Evolutionary conservation across 37 sponge, comb jelly and placozoan species (phyloP).

Genomic region (Hormiphora californensis): DNA sequence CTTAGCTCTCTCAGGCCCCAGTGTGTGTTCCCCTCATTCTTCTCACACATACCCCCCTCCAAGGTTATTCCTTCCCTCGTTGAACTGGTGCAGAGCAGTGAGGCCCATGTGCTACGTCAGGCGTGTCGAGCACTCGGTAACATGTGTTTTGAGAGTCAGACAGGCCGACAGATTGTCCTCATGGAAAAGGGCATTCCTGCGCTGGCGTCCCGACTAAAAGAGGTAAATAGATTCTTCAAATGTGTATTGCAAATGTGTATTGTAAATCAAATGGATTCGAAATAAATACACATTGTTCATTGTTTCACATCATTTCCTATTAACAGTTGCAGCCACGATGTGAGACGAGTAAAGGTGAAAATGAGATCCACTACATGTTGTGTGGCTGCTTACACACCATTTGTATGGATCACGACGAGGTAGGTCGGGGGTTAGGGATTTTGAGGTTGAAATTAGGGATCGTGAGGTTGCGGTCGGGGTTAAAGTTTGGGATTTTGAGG

Average conservation of each 20-base stretch:
- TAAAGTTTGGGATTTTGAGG: too few relatives aligned
- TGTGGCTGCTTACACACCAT: conserved; percentile 27
- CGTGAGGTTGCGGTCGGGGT: too few relatives aligned
- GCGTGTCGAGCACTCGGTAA: conserved; percentile 48
- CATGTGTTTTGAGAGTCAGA: conserved; percentile 27
- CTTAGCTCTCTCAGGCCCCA: too few relatives aligned
- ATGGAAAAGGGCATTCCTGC: neutral
- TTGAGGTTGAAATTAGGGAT: neutral
- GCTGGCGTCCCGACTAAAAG: neutral
- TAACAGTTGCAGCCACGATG: neutral
- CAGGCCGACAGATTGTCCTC: conserved; percentile 12
- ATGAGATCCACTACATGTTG: conserved; percentile 48
- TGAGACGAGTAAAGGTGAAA: neutral
- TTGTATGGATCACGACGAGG: conserved; percentile 55
- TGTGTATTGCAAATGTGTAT: too few relatives aligned
- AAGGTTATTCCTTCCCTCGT: conserved; percentile 41
- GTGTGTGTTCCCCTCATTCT: too few relatives aligned
- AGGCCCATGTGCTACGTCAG: neutral
- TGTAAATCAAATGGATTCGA: too few relatives aligned
- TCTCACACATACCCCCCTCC: too few relatives aligned
- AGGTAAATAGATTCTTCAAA: too few relatives aligned
- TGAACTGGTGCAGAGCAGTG: neutral
- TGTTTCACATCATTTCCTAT: too few relatives aligned
- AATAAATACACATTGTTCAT: too few relatives aligned
- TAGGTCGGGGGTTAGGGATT: neutral